These are phyloP conservation scores for Lichenostomus cassidix DNA, from an alignment of 2,113 vertebrate genomes.

Conservation along the genomic window DNA sequence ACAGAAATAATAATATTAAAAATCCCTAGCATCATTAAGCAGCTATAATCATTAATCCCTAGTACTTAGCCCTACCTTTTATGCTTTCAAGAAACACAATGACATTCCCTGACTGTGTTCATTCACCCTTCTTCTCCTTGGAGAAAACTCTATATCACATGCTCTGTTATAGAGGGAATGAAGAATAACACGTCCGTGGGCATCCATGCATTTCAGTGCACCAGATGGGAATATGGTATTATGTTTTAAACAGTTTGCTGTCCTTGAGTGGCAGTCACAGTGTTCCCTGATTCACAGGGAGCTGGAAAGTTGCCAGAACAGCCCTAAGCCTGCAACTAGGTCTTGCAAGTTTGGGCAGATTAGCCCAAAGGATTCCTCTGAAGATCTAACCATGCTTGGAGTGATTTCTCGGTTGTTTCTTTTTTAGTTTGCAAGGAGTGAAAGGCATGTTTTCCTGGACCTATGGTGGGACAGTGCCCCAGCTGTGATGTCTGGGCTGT, in stretches of 20 bases:
- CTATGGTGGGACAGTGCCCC: not conserved
- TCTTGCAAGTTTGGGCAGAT: not conserved
- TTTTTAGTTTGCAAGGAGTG: not conserved
- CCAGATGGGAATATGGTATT: conserved; percentile 46
- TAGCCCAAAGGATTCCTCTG: not conserved
- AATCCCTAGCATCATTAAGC: not conserved
- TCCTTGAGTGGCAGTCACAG: conserved; percentile 42
- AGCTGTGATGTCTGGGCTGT: not conserved
- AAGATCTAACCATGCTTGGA: not conserved
- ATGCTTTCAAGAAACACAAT: not conserved
- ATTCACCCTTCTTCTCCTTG: not conserved
- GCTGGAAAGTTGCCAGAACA: not conserved
- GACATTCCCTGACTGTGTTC: not conserved
- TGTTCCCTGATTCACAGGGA: not conserved
- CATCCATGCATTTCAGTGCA: conserved; percentile 32
- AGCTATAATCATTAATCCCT: conserved; percentile 1
- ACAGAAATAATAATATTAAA: not conserved
- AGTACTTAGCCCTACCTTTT: not conserved
- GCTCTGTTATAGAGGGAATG: not conserved
- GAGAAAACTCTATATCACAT: not conserved
- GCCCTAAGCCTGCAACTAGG: not conserved
- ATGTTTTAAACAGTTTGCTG: conserved; percentile 28
- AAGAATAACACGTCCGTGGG: not conserved
- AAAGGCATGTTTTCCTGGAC: not conserved
- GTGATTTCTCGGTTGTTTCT: not conserved